Base-by-base conservation (phyloP, 2,797 vertebrate species). In the Melanitta fusca region DNA sequence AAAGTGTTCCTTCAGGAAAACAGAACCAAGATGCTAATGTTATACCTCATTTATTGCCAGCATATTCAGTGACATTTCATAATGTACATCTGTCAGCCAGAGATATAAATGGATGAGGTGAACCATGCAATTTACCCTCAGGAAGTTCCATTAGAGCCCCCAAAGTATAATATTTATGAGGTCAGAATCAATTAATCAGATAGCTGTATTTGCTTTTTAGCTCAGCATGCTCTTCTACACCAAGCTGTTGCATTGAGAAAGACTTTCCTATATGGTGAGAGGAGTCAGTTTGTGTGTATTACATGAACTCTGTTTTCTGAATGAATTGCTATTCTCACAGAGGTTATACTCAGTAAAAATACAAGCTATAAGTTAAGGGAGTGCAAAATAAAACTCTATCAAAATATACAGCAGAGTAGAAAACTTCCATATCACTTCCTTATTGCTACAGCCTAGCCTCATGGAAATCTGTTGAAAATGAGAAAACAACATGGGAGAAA, bases 181-280 rank as follows among this genome's bases (percentile, higher is more conserved):
- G 98, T 98, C 98, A 98, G 97, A 98, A 98, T 98, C 98, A 99
- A 99, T 99, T 99, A 98, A 98, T 99, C 98, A 99, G 96, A 97
- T 97, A 97, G 96, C 97, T 98, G 93, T 97, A 96, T 98, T 98
- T 98, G 97, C 96, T 98, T 98, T 97, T 97, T 96, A 97, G 94
- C 97, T 96, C 96, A 95, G 96, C 95, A 94, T 96, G 96, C 78
- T 97, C 89, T 92, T 94, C 91, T 96, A 90, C 64, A 93, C 75
- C 97, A 98, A 97, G 98, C 96, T 97, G 97, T 97, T 98, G 97
- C 96, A 89, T 81, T 97, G 91, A 83, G 92, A 89, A 95, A 95
- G 90, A 88, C 93, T 93, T 94, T 96, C 84, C 32, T 90, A 38
- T 95, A 96, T 96, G 82, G 71, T 80, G 69, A 96, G 96, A 86